Percentiles rank a stretch among this genome's conserved stretches.
Evolutionary conservation across 2,797 vertebrate genomes (phyloP).

Genomic region (Pelodytes ibericus): DNA sequence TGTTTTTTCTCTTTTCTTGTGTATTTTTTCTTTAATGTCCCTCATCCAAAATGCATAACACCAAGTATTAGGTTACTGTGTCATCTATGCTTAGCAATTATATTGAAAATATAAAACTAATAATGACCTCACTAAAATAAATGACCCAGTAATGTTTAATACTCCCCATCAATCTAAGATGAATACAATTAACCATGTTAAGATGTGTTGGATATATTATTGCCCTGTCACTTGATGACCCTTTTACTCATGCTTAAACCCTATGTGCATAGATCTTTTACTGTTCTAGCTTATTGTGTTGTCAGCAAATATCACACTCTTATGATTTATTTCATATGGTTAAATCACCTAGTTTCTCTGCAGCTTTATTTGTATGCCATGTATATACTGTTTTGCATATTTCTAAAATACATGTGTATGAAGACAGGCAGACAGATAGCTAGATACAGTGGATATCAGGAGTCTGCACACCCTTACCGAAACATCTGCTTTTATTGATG

Average conservation of each 20-base stretch:
- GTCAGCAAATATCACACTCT: slow-evolving; percentile 11
- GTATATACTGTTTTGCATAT: no score
- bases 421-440: not conserved
- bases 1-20: no score
- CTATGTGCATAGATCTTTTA: slow-evolving; percentile 18
- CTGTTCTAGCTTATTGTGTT: slow-evolving; percentile 4
- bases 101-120: slow-evolving; percentile 34
- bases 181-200: slow-evolving; percentile 34
- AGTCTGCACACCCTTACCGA: no score
- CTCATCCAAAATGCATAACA: not conserved
- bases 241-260: slow-evolving; percentile 46
- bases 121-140: slow-evolving; percentile 32
- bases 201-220: slow-evolving; percentile 27
- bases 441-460: no score
- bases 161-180: slow-evolving; percentile 37
- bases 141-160: slow-evolving; percentile 27
- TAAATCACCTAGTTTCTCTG: slow-evolving; percentile 31
- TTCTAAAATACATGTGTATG: slow-evolving; percentile 26
- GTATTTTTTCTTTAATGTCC: no score
- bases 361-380: slow-evolving; percentile 36
- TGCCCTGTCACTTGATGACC: slow-evolving; percentile 42
- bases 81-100: slow-evolving; percentile 35
- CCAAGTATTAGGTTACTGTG: slow-evolving; percentile 14
- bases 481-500: no score
- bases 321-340: slow-evolving; percentile 16